Percentiles rank a stretch among this genome's conserved stretches.
Conservation (phyloP, 2,113 vertebrate genomes). For the Erpornis zantholeuca region DNA sequence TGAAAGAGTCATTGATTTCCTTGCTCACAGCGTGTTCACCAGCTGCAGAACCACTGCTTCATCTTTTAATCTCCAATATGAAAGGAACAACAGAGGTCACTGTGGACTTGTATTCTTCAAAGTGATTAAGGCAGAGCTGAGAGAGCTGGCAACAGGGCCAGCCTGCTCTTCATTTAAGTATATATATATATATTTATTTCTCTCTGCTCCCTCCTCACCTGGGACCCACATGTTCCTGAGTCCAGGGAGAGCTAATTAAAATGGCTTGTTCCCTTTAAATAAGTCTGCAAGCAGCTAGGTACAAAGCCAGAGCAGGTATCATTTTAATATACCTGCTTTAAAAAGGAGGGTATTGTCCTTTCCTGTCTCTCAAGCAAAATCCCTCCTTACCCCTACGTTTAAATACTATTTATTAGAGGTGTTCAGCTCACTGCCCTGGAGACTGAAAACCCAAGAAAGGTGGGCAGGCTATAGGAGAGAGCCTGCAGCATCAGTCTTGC, state of each 20-base stretch:
- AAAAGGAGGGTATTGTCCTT: background rate
- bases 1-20: conserved; percentile 29
- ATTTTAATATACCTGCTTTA: background rate
- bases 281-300: background rate
- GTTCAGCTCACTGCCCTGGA: background rate
- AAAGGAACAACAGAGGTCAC: conserved; percentile 61
- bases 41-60: background rate
- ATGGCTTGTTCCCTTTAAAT: conserved; percentile 1
- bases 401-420: background rate
- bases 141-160: background rate
- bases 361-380: background rate
- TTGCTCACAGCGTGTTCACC: background rate
- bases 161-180: conserved; percentile 20
- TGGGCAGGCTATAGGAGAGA: background rate
- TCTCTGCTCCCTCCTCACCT: background rate
- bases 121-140: background rate
- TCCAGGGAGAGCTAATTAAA: conserved; percentile 56
- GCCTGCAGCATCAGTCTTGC: background rate
- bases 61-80: conserved; percentile 37
- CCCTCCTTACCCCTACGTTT: background rate
- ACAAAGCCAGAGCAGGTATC: background rate
- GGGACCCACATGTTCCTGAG: background rate
- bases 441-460: background rate
- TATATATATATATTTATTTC: conserved; percentile 15
- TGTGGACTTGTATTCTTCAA: conserved; percentile 36